These are phyloP conservation scores for Balanococcus diminutus DNA, from an alignment of 2,888 invertebrate genomes.

Conservation along the genomic window DNA sequence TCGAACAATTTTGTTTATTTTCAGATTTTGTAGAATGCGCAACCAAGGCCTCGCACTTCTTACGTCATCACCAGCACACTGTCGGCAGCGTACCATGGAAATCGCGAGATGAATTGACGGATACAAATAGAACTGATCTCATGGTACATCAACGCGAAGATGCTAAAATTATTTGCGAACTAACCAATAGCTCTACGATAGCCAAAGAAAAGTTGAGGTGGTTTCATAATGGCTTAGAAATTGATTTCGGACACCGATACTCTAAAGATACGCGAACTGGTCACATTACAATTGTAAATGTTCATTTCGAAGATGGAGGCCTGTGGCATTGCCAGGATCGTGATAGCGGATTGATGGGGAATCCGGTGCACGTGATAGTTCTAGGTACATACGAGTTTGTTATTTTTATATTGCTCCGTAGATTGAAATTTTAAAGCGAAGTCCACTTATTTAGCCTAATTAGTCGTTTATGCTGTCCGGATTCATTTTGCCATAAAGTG, in stretches of 20 bases:
- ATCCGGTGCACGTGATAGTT: conserved; percentile 53
- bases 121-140: conserved; percentile 37
- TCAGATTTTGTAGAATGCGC: conserved; percentile 49
- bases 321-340: conserved; percentile 74
- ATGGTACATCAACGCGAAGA: conserved; percentile 43
- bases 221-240: conserved; percentile 59
- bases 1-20: not conserved
- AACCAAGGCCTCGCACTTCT: conserved; percentile 33
- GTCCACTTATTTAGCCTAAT: not conserved
- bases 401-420: too few species aligned
- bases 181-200: conserved; percentile 9
- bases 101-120: conserved; percentile 29
- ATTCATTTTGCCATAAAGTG: not conserved
- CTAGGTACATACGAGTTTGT: too few species aligned
- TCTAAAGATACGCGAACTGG: conserved; percentile 63
- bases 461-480: not conserved
- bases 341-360: conserved; percentile 61
- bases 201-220: conserved; percentile 56
- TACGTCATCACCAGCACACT: conserved; percentile 47
- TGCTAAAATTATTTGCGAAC: conserved; percentile 43
- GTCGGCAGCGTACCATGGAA: conserved; percentile 39
- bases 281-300: conserved; percentile 67
- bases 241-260: conserved; percentile 62
- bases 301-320: conserved; percentile 71
- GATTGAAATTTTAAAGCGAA: too few species aligned